Evolutionary conservation across 2,113 vertebrate species (phyloP), one percentile per base, ranked within the genome.

Genomic region (Sterrhoptilus dennistouni): DNA sequence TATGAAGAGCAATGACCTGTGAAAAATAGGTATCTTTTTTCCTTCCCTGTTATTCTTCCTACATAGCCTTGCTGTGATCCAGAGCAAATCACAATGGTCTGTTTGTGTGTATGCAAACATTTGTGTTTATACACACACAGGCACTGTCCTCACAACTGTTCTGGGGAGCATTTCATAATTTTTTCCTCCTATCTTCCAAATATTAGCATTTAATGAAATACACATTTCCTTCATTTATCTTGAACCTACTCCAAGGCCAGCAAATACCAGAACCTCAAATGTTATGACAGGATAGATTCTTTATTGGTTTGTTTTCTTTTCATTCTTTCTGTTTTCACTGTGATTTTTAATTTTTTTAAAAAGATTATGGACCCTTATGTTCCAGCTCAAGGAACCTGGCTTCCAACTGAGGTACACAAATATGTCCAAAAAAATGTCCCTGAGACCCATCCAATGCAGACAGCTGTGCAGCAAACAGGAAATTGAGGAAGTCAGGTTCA

Each of bases 131-230:
- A 31, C 38, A 83, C 83, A 70, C 75, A 74, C 56, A 90, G 85
- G 19, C 95, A 74, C 71, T 91, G 68, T 89, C 91, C 91, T 97
- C 81, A 42, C 95, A 97, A 97, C 93, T 95, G 84, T 11, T 33
- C 85, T 97, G 97, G 95, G 96, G 98, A 97, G 83, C 87, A 93
- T 97, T 97, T 98, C 91, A 98, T 97, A 91, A 95, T 97, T 92
- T 93, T 60, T 59, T 87, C 54, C 61, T 82, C 85, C 97, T 97
- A 97, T 98, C 98, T 98, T 98, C 97, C 96, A 98, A 98, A 98
- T 99, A 99, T 99, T 98, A 99, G 95, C 96, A 98, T 99, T 99
- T 99, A 99, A 99, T 99, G 98, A 99, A 99, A 99, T 98, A 97
- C 99, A 99, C 98, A 98, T 99, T 99, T 98, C 97, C 96, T 97